These are phyloP conservation scores for Ginglymostoma cirratum DNA, from an alignment of 2,113 vertebrate species.

Conservation along the genomic window DNA sequence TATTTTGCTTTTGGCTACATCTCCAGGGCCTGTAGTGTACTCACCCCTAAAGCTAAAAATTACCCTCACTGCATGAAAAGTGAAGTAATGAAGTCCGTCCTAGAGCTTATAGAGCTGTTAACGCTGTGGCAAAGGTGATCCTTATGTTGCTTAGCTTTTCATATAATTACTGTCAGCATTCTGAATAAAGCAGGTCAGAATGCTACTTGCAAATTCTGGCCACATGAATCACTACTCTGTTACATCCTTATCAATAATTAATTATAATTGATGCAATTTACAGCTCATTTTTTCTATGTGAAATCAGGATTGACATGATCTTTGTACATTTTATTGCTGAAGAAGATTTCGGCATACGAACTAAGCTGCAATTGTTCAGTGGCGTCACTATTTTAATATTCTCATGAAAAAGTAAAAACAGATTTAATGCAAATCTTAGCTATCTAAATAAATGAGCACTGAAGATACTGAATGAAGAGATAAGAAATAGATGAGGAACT, in stretches of 20 bases:
- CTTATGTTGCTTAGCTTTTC: not conserved
- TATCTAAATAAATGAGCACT: not conserved
- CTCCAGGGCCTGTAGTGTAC: not conserved
- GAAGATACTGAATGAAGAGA: not conserved
- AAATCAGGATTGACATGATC: not conserved
- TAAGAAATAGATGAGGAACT: not conserved
- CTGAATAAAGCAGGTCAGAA: not conserved
- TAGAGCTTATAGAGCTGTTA: not conserved
- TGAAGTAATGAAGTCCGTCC: not conserved
- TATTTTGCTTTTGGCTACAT: not conserved
- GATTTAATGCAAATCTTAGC: not conserved
- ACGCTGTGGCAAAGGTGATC: not conserved
- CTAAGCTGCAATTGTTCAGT: not conserved
- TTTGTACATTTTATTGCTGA: not conserved
- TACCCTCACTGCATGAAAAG: not conserved
- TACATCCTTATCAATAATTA: not conserved
- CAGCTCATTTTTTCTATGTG: not conserved
- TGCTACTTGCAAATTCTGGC: not conserved
- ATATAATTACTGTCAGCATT: not conserved
- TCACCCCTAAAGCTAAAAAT: not conserved
- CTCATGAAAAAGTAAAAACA: not conserved
- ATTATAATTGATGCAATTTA: not conserved
- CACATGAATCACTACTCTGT: not conserved
- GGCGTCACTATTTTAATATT: not conserved
- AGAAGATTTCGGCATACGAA: not conserved